Percentiles rank a stretch among this genome's conserved stretches.
phyloP scores from a whole-genome alignment of 2,888 invertebrate genomes.

The Polymixis flavicincta region DNA sequence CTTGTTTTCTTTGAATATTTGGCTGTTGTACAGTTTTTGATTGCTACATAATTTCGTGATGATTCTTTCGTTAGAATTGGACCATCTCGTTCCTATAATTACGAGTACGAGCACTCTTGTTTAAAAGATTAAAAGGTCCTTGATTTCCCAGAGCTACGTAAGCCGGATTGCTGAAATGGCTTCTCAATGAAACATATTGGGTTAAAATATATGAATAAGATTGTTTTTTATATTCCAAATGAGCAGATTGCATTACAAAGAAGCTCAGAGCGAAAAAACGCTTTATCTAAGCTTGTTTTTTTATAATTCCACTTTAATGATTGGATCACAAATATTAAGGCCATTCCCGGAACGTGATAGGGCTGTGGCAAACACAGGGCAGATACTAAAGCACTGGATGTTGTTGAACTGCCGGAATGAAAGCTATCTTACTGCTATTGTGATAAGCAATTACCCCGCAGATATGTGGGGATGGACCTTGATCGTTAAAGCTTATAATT shows the following conservation, averaged over 20 bases:
- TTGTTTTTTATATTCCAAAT: not conserved
- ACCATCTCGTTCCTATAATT: not conserved
- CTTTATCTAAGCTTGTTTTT: not conserved
- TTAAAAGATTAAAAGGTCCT: too few species aligned
- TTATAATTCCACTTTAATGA: not conserved
- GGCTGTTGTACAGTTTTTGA: conserved; percentile 15
- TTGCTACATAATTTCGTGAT: conserved; percentile 25
- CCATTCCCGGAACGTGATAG: not conserved
- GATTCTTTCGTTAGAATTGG: not conserved
- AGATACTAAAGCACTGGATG: too few species aligned
- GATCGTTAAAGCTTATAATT: too few species aligned
- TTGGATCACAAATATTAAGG: not conserved
- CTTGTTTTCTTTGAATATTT: conserved; percentile 44
- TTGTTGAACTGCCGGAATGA: too few species aligned
- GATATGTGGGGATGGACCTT: too few species aligned
- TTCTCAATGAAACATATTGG: not conserved
- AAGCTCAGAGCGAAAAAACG: not conserved
- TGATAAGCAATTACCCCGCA: too few species aligned
- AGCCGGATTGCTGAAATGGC: not conserved
- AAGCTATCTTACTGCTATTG: too few species aligned
- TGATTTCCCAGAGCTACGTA: not conserved
- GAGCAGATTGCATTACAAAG: not conserved
- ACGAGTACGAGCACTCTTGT: not conserved
- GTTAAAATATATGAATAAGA: too few species aligned
- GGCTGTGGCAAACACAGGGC: too few species aligned